A percentile compares a stretch with the other conserved stretches of the same genome.
Conservation (phyloP, 2,113 vertebrate genomes). For the Gopherus evgoodei region DNA sequence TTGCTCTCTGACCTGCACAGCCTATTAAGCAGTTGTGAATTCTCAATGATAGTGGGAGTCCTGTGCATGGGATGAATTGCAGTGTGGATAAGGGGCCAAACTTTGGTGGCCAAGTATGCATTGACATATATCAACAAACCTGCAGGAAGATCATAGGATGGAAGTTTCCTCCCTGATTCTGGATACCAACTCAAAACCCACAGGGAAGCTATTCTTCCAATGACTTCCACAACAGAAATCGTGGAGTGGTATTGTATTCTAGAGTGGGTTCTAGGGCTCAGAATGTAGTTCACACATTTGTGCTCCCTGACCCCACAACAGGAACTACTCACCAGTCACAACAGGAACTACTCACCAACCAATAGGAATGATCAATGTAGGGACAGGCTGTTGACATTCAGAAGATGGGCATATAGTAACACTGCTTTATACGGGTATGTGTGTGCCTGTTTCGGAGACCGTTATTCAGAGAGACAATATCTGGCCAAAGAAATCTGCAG, state of each 20-base stretch:
- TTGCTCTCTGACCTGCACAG: background rate
- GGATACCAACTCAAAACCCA: background rate
- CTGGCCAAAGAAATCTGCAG: background rate
- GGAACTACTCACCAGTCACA: background rate
- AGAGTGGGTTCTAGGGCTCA: background rate
- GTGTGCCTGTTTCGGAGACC: background rate
- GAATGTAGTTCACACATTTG: accelerated
- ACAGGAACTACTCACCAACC: background rate
- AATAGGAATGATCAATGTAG: background rate
- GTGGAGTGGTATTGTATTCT: background rate
- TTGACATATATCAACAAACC: background rate
- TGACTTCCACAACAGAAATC: background rate
- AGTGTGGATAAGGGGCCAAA: background rate
- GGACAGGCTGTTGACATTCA: background rate
- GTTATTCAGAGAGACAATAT: background rate
- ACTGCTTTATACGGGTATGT: background rate
- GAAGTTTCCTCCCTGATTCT: background rate
- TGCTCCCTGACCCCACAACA: background rate
- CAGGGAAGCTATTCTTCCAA: background rate
- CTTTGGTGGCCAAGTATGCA: background rate
- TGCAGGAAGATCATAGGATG: background rate
- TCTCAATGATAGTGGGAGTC: background rate
- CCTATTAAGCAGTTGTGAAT: background rate
- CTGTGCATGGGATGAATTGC: background rate
- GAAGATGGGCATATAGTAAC: background rate